Evolutionary conservation across 2,888 invertebrate genomes (phyloP).

Genomic region (Ceriagrion tenellum): DNA sequence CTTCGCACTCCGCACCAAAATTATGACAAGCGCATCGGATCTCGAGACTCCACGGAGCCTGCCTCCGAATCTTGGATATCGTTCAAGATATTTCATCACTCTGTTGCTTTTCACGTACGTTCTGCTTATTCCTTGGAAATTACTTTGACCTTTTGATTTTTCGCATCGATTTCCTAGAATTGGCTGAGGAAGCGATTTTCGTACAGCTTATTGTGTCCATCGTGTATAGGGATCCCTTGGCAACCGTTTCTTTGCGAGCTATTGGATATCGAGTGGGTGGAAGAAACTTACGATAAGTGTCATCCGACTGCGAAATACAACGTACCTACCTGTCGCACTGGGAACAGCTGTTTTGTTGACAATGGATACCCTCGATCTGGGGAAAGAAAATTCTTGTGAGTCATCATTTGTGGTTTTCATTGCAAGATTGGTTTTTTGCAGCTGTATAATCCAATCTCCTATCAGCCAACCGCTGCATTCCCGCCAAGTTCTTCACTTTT

Average conservation of each 20-base stretch:
- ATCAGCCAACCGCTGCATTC: too few relatives aligned
- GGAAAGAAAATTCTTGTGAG: too few relatives aligned
- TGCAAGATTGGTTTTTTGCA: too few relatives aligned
- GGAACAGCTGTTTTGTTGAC: too few relatives aligned
- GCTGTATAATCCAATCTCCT: too few relatives aligned
- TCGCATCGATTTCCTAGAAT: neutral
- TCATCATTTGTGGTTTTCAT: too few relatives aligned
- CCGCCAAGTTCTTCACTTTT: too few relatives aligned
- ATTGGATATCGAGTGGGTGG: neutral
- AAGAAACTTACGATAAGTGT: too few relatives aligned
- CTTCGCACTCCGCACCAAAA: neutral
- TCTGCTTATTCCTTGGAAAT: neutral
- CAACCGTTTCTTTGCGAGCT: neutral
- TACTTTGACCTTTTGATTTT: neutral
- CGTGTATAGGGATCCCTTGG: neutral
- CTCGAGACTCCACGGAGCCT: neutral
- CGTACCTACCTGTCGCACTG: too few relatives aligned
- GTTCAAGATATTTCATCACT: constrained; percentile 1
- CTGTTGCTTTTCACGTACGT: neutral
- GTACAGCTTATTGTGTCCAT: neutral
- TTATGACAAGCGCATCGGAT: neutral
- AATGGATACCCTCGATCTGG: too few relatives aligned
- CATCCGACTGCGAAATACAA: too few relatives aligned
- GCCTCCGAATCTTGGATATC: neutral
- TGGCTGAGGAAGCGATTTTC: neutral